Percentiles rank a stretch among this genome's conserved stretches.
These are phyloP conservation scores for Pseudomyrmex gracilis DNA, from an alignment of 1,140 invertebrate species.

Conservation along the genomic window DNA sequence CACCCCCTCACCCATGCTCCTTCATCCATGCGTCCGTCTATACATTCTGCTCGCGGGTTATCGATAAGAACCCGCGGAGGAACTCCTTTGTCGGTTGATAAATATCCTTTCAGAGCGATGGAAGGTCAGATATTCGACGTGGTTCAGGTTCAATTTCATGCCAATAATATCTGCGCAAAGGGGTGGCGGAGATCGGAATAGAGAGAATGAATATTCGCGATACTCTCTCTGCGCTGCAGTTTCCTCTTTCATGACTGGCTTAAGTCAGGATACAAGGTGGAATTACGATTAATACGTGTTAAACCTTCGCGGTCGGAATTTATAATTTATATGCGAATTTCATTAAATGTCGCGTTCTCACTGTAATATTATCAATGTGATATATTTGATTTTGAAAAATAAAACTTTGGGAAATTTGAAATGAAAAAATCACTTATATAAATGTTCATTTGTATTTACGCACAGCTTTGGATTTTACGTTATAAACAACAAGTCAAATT, in stretches of 20 bases:
- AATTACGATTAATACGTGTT: slow-evolving; percentile 42
- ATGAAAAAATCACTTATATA: no score
- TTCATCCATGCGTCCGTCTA: slow-evolving; percentile 8
- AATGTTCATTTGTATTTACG: no score
- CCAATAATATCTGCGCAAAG: slow-evolving; percentile 75
- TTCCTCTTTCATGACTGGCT: slow-evolving; percentile 44
- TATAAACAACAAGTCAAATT: no score
- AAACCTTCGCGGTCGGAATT: not conserved
- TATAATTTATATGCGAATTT: no score
- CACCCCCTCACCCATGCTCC: not conserved
- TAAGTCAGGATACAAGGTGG: not conserved
- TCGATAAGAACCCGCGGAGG: slow-evolving; percentile 75
- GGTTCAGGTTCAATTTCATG: slow-evolving; percentile 75
- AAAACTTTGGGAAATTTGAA: no score
- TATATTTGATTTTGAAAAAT: no score
- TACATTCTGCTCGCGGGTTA: slow-evolving; percentile 76
- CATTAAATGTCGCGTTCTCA: no score
- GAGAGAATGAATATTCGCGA: slow-evolving; percentile 43
- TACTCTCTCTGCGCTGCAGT: slow-evolving; percentile 24
- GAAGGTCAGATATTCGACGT: slow-evolving; percentile 76
- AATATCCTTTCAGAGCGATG: slow-evolving; percentile 76
- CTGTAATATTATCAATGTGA: no score
- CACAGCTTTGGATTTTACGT: no score
- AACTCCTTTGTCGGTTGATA: slow-evolving; percentile 77
- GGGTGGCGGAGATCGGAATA: slow-evolving; percentile 13